phyloP scores from a whole-genome alignment of 37 sponge, comb jelly and placozoan species.

The Corticium candelabrum region DNA sequence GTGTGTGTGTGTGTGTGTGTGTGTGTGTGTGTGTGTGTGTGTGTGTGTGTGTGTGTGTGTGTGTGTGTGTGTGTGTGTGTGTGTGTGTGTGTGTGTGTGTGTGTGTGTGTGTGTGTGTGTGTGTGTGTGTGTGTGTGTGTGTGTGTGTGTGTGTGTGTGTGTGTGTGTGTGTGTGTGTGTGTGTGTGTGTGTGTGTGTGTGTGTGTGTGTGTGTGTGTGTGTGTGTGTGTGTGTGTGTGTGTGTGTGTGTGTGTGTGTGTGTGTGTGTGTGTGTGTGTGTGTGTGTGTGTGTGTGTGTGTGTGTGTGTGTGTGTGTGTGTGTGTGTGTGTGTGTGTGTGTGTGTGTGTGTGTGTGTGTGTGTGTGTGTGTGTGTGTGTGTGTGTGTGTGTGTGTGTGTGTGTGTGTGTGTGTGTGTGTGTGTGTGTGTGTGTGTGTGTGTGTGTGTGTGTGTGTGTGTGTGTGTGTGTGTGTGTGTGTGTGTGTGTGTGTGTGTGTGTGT shows the following conservation, averaged over 20 bases:
- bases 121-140: slow-evolving; percentile 30
- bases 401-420: no score
- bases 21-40: slow-evolving; percentile 5
- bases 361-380: no score
- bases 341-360: no score
- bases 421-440: no score
- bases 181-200: slow-evolving; percentile 35
- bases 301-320: slow-evolving; percentile 2
- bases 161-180: slow-evolving; percentile 35
- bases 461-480: no score
- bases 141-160: slow-evolving; percentile 33
- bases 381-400: no score
- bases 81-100: slow-evolving; percentile 12
- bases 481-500: no score
- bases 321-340: slow-evolving; percentile 17
- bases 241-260: slow-evolving; percentile 34
- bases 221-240: slow-evolving; percentile 31
- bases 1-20: slow-evolving; percentile 5
- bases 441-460: no score
- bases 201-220: slow-evolving; percentile 27
- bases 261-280: slow-evolving; percentile 34
- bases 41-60: slow-evolving; percentile 5
- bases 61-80: slow-evolving; percentile 1
- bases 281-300: slow-evolving; percentile 20
- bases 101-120: slow-evolving; percentile 31